Percentiles rank a stretch among this genome's conserved stretches.
phyloP scores from a whole-genome alignment of 2,888 invertebrate genomes.

The Andrena marginata region DNA sequence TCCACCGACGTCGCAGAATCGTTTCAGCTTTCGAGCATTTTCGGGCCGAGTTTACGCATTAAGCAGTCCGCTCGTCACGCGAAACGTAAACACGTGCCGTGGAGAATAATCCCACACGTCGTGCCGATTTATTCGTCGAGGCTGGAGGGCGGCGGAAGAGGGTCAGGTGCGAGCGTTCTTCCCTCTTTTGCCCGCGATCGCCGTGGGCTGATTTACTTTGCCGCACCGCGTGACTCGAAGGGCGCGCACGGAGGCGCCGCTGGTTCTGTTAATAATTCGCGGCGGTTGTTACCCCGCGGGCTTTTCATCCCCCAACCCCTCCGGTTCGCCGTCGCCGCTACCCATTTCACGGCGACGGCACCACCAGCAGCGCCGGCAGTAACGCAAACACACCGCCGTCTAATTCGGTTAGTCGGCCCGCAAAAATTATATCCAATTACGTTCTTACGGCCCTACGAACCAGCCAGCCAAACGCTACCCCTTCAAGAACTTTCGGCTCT shows the following conservation, averaged over 20 bases:
- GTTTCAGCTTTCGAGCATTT: neutral
- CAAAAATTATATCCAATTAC: constrained; percentile 82
- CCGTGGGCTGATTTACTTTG: constrained; percentile 73
- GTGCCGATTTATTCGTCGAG: constrained; percentile 56
- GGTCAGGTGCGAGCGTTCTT: constrained; percentile 29
- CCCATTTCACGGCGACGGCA: constrained; percentile 56
- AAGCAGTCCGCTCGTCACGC: constrained; percentile 4
- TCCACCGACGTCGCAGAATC: neutral
- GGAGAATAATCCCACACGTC: constrained; percentile 50
- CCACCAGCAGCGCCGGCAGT: constrained; percentile 64
- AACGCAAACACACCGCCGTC: constrained; percentile 76
- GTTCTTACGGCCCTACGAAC: constrained; percentile 67
- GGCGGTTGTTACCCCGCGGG: constrained; percentile 72
- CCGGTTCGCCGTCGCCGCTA: constrained; percentile 48
- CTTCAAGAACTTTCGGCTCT: constrained; percentile 53
- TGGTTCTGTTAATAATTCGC: constrained; percentile 76
- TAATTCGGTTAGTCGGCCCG: constrained; percentile 79
- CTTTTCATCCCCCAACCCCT: constrained; percentile 63
- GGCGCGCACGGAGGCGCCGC: constrained; percentile 65
- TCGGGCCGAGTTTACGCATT: neutral
- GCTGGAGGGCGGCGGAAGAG: neutral
- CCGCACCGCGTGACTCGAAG: constrained; percentile 66
- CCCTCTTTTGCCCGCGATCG: constrained; percentile 61
- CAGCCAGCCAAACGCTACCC: constrained; percentile 50
- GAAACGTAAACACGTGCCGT: constrained; percentile 29